Base-by-base conservation (phyloP, 1,140 invertebrate genomes). In the Pollicipes pollicipes region DNA sequence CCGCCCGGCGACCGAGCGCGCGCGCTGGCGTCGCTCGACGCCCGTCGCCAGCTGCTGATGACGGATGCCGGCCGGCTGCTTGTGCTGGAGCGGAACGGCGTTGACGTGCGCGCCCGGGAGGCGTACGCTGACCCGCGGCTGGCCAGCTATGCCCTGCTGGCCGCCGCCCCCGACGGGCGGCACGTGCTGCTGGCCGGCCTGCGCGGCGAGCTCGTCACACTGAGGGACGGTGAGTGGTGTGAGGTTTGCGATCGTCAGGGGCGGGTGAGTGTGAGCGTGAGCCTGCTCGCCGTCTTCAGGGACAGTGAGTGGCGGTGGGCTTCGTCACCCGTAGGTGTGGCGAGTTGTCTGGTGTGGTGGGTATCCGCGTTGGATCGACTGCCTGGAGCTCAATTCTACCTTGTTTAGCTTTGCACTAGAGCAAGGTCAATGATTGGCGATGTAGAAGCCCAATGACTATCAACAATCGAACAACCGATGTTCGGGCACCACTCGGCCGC, bases 391-490 rank as follows among this genome's bases (percentile, higher is more conserved):
- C 97, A 0, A 89, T 88, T 30, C 90, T 80, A 75, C 97, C 82
- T 82, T 98, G 95, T 66, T 88, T 88, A 0, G 83, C 76, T 30
- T 95, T 77, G 0, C 97, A 93, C 83, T 86, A 88, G 0, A 77
- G 78, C 10, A 95, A 77, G 74, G 89, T 85, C 16, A 84, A 74
- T 77, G 88, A 89, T 74, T 88, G 88, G 74, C 85, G 88, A 26
- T 85, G 87, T 78, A 97, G 93, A 45, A 90, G 79, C 0, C 90
- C 93, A 77, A 90, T 86, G 77, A 96, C 97, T 79, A 95, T 95
- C 70, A 97, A 90, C 0, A 98, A 85, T 35, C 6, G 35, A n/a
- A n/a, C n/a, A n/a, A 35, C 35, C 35, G 6, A 35, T 35, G 35
- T 6, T 8, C 35, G 6, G 6, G 35, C 17, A 6, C 35, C 35